Conservation (phyloP, 2,797 vertebrate species). For the Clamator glandarius region DNA sequence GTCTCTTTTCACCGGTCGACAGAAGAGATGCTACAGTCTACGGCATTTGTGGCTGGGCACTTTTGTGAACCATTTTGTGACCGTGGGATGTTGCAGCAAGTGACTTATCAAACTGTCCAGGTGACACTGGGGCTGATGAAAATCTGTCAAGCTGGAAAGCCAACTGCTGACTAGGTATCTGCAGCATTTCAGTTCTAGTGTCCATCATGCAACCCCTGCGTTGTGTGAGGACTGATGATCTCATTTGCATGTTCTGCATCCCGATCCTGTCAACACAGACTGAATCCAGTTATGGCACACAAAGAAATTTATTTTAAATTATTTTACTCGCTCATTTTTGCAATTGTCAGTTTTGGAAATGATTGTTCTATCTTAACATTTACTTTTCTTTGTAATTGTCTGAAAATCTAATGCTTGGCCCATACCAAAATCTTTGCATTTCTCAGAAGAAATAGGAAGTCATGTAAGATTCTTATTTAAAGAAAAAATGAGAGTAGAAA, state of each 20-base stretch:
- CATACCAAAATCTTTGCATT: background rate
- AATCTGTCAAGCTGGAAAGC: background rate
- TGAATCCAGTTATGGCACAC: background rate
- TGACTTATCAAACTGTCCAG: background rate
- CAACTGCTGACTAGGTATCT: background rate
- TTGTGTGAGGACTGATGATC: background rate
- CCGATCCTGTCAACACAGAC: background rate
- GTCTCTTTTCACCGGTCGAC: accelerated
- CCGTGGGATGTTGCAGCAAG: background rate
- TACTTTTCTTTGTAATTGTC: background rate
- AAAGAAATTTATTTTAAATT: background rate
- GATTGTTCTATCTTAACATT: background rate
- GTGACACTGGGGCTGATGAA: background rate
- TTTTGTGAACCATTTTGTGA: background rate
- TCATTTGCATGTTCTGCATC: background rate
- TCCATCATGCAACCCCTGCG: background rate
- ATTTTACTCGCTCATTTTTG: background rate
- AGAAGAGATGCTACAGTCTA: background rate
- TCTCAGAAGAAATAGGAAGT: background rate
- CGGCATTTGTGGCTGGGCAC: background rate
- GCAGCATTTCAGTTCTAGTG: background rate
- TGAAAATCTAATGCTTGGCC: background rate
- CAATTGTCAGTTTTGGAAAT: background rate
- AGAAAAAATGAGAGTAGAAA: background rate
- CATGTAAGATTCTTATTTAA: background rate